Percentiles rank a stretch among this genome's conserved stretches.
These are phyloP conservation scores for Pristionchus mayeri DNA, from an alignment of 2,888 invertebrate genomes.

Conservation along the genomic window DNA sequence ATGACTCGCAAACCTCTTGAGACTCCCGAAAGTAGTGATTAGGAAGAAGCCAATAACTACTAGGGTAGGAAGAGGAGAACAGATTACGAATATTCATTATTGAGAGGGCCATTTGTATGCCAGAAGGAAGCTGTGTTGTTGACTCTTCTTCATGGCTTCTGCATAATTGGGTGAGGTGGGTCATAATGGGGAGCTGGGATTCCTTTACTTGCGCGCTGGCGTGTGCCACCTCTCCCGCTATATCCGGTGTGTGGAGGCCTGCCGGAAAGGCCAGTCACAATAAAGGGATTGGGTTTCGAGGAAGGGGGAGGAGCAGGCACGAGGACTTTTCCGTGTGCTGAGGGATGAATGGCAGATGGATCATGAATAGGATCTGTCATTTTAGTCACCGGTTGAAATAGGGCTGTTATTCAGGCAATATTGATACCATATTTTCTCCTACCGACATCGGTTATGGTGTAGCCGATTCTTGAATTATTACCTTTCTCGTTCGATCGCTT, in stretches of 20 bases:
- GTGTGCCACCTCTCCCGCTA: background rate
- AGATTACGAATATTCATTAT: background rate
- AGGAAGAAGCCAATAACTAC: background rate
- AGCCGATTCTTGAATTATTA: too few species aligned
- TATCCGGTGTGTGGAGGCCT: background rate
- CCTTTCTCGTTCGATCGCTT: too few species aligned
- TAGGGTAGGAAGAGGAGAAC: background rate
- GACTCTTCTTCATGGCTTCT: background rate
- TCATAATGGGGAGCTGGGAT: background rate
- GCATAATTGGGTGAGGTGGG: too few species aligned
- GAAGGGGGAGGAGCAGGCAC: background rate
- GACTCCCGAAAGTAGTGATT: background rate
- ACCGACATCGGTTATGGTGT: too few species aligned
- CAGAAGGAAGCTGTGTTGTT: background rate
- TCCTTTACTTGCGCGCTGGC: background rate
- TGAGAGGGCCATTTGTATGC: background rate
- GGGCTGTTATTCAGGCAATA: background rate
- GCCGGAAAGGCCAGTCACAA: background rate
- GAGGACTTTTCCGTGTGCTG: too few species aligned
- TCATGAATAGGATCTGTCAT: background rate
- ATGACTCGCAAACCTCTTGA: background rate
- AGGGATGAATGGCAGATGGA: background rate
- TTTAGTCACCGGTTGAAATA: background rate
- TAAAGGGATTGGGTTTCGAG: background rate
- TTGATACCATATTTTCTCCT: too few species aligned